Evolutionary conservation across 2,113 vertebrate genomes (phyloP).

Genomic region (Pao palembangensis): DNA sequence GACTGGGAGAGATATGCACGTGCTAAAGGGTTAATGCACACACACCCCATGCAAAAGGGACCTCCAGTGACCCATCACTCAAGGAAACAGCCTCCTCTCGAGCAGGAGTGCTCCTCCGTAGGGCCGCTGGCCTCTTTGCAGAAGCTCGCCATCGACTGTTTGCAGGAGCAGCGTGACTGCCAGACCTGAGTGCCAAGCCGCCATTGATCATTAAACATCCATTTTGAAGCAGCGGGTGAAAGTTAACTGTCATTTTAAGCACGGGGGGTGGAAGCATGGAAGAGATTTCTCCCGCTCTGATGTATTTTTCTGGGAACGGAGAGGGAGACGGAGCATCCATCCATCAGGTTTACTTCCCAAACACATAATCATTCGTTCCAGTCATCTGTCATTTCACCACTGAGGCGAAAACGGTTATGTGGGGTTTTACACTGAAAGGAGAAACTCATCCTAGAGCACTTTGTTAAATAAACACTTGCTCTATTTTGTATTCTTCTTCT

Average conservation of each 20-base stretch:
- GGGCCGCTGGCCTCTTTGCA: conserved; percentile 27
- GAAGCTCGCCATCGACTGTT: conserved; percentile 22
- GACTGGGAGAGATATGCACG: conserved; percentile 50
- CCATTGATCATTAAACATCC: conserved; percentile 74
- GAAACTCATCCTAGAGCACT: conserved; percentile 44
- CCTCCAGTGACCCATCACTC: conserved; percentile 72
- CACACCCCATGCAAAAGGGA: conserved; percentile 52
- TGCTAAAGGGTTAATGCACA: conserved; percentile 67
- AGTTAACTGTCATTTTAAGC: conserved; percentile 71
- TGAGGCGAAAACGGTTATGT: conserved; percentile 39
- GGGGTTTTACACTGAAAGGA: conserved; percentile 30
- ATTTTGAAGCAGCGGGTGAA: conserved; percentile 72
- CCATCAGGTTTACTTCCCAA: conserved; percentile 50
- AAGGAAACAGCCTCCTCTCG: conserved; percentile 47
- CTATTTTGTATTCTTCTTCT: conserved; percentile 10
- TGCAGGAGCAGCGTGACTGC: conserved; percentile 49
- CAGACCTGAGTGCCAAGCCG: conserved; percentile 51
- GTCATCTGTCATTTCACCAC: conserved; percentile 59
- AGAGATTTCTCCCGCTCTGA: conserved; percentile 26
- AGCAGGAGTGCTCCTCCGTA: conserved; percentile 39
- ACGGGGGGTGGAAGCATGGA: conserved; percentile 46
- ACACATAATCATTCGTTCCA: conserved; percentile 54
- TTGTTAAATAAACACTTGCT: conserved; percentile 35
- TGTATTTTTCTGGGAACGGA: conserved; percentile 26
- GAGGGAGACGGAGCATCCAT: conserved; percentile 37